Evolutionary conservation across 2,113 vertebrate species (phyloP), one percentile per base, ranked within the genome.

Genomic region (Oncorhynchus gorbuscha): DNA sequence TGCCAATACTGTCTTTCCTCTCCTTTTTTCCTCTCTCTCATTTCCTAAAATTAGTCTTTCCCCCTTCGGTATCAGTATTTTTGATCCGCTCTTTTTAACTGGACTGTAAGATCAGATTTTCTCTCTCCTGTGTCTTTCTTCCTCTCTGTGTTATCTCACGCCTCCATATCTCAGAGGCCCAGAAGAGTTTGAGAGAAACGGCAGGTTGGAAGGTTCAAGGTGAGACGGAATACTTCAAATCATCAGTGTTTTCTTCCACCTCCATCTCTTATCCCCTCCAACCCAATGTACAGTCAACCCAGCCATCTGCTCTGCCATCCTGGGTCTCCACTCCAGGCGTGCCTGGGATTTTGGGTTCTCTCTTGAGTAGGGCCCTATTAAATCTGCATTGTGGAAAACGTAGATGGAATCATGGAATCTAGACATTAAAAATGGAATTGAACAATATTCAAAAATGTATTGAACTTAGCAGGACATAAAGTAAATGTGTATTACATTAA

Each of bases 121-220:
- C 83, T 72, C 49, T 82, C 83, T 73, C 49, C 75, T 28, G 78
- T 71, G 94, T 91, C 91, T 91, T 91, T 91, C 92, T 89, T 35
- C 32, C 32, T 35, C 32, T 88, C 90, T 91, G 13, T 39, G 35
- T 35, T 30, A 89, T 89, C 85, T 90, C 90, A 83, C 91, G 30
- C 30, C 49, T 13, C 49, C 49, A 14, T 93, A 91, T 93, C 86
- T 94, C 93, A 95, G 97, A 95, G 95, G 98, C 93, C 97, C 97
- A 83, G 95, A 95, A 92, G 96, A 99, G 92, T 95, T 97, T 97
- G 97, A 99, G 93, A 96, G 97, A 97, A 98, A 97, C 95, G 95
- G 97, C 95, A 96, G 97, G 97, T 97, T 95, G 96, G 97, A 99
- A 96, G 96, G 97, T 93, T 98, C 97, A 95, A 99, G 97, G 97